phyloP scores from a whole-genome alignment of 2,888 invertebrate species.

The Onchidella celtica region DNA sequence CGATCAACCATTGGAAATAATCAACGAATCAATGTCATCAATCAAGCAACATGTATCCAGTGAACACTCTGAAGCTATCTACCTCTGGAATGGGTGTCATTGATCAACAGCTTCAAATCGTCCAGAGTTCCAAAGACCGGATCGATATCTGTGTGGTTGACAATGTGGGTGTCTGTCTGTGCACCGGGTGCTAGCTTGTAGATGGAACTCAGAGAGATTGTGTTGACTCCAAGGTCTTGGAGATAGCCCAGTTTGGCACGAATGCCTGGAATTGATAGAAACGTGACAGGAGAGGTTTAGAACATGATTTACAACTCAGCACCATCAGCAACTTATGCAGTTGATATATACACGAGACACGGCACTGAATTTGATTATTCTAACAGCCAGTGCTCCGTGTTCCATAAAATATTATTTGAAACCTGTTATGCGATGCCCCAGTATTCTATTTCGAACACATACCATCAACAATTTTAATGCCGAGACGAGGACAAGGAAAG shows the following conservation, averaged over 20 bases:
- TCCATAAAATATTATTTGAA: too few relatives aligned
- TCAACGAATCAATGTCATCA: too few relatives aligned
- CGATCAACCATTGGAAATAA: too few relatives aligned
- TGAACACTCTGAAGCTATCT: too few relatives aligned
- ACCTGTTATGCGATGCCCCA: too few relatives aligned
- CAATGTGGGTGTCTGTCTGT: conserved; percentile 87
- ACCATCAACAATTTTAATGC: too few relatives aligned
- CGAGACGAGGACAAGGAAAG: too few relatives aligned
- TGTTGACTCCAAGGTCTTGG: conserved; percentile 66
- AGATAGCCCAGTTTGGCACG: conserved; percentile 67
- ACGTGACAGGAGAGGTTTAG: not conserved
- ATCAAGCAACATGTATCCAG: too few relatives aligned
- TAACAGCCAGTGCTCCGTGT: too few relatives aligned
- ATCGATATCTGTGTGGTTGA: conserved; percentile 88
- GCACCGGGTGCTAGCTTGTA: conserved; percentile 57
- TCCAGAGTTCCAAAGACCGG: conserved; percentile 87
- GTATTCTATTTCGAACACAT: too few relatives aligned
- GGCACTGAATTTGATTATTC: too few relatives aligned
- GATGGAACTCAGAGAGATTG: conserved; percentile 73
- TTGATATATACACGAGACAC: not conserved
- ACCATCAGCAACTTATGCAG: not conserved
- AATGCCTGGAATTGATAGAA: conserved; percentile 18
- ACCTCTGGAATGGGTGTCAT: conserved; percentile 77
- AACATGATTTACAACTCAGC: not conserved
- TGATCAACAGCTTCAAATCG: conserved; percentile 83